Percentiles rank a stretch among this genome's conserved stretches.
Conservation (phyloP, 1,140 invertebrate species). For the Trichonephila inaurata region DNA sequence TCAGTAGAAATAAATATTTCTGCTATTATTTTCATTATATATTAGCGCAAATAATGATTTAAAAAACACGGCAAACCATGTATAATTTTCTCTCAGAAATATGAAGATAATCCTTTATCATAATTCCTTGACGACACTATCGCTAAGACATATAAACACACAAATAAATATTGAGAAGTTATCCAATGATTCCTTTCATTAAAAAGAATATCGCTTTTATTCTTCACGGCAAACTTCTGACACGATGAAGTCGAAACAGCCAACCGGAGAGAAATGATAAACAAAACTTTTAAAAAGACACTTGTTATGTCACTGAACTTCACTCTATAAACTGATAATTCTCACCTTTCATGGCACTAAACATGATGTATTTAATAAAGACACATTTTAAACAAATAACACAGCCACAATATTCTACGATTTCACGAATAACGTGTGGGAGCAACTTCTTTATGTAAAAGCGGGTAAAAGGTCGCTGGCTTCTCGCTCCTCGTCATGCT, state of each 20-base stretch:
- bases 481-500: slow-evolving; percentile 71
- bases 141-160: too few relatives aligned
- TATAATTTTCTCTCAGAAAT: too few relatives aligned
- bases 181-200: neutral
- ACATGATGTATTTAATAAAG: neutral
- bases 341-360: slow-evolving; percentile 13
- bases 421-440: slow-evolving; percentile 33
- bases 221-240: neutral
- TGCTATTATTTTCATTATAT: too few relatives aligned
- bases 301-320: slow-evolving; percentile 61
- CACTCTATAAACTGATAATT: neutral
- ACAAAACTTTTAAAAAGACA: slow-evolving; percentile 20
- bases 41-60: too few relatives aligned
- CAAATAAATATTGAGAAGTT: neutral
- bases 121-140: too few relatives aligned
- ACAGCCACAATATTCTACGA: neutral
- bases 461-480: slow-evolving; percentile 70
- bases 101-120: too few relatives aligned
- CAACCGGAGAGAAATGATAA: neutral
- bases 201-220: neutral
- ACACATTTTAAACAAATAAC: slow-evolving; percentile 36
- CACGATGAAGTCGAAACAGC: neutral
- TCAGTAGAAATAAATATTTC: too few relatives aligned
- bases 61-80: too few relatives aligned
- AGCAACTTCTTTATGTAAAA: slow-evolving; percentile 51